Evolutionary conservation across 2,888 invertebrate species (phyloP), one percentile per base, ranked within the genome.

Genomic region (Ceraclea dissimilis): DNA sequence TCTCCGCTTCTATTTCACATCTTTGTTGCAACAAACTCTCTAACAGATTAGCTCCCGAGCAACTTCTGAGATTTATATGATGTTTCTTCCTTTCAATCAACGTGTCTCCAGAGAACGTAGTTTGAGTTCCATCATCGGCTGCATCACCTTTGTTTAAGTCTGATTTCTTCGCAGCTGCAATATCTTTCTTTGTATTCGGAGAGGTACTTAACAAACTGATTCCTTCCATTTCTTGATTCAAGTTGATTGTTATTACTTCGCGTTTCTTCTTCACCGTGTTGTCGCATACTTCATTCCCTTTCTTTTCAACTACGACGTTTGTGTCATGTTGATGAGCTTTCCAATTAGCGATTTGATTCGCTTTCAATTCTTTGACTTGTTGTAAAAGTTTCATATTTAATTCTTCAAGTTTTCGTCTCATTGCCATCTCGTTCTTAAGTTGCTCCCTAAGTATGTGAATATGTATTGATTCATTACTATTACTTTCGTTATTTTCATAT

Each of bases 391-490:
- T 80, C 58, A 75, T 70, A 65, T 84, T 85, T 26, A 81, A 67
- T 63, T 79, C 78, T 65, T 85, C 84, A 1, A 82, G 77, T 67
- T 83, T 79, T 61, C 79, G 78, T n/a, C 84, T 73, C 62, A 80
- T 77, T 1, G 75, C 72, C 34, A 80, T 80, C 69, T 85, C 85
- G 44, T 79, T 79, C 60, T 81, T 79, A 2, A 84, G 67, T 68
- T 83, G 80, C 54, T 80, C 78, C 65, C 83, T 81, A 17, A 84
- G 66, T 1, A 69, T 57, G 61, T 54, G 54, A 4, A 54, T 19
- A 17, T 46, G 20, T 2, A 50, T 20, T 5, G 47, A 2, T 6
- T 57, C 57, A n/a, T n/a, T n/a, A 6, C 44, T 51, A 19, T 43
- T 39, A 31, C 11, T 51, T 18, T 54, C 26, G 18, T 16, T 44